phyloP scores from a whole-genome alignment of 2,888 invertebrate species.

The Barypeithes pellucidus region DNA sequence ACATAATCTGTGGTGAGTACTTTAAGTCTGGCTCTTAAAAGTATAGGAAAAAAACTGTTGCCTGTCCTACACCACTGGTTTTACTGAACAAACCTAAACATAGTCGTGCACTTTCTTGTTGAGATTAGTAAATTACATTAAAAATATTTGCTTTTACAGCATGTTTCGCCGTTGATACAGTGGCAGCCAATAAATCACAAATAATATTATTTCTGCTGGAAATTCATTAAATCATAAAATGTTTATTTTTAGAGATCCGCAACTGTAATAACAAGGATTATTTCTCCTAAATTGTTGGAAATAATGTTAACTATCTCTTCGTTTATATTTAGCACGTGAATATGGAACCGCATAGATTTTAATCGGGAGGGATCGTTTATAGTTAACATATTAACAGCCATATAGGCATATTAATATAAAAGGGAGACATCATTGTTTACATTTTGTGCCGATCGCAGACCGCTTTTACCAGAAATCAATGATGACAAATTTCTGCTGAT shows the following conservation, averaged over 20 bases:
- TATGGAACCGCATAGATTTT: not conserved
- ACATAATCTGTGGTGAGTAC: too few relatives aligned
- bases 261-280: slow-evolving; percentile 42
- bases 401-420: too few relatives aligned
- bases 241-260: slow-evolving; percentile 36
- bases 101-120: not conserved
- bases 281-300: slow-evolving; percentile 40
- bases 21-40: too few relatives aligned
- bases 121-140: not conserved
- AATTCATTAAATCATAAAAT: slow-evolving; percentile 36
- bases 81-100: too few relatives aligned
- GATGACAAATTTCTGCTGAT: too few relatives aligned
- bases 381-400: too few relatives aligned
- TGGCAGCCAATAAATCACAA: slow-evolving; percentile 5
- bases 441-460: too few relatives aligned
- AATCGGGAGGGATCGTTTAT: too few relatives aligned
- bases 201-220: slow-evolving; percentile 24
- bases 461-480: too few relatives aligned
- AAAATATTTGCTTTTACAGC: slow-evolving; percentile 5
- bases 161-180: not conserved
- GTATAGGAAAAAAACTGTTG: too few relatives aligned
- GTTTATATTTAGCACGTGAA: not conserved
- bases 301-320: slow-evolving; percentile 39
- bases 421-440: too few relatives aligned
- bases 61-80: too few relatives aligned